phyloP scores from a whole-genome alignment of 2,888 invertebrate genomes.

The Anoplius nigerrimus region DNA sequence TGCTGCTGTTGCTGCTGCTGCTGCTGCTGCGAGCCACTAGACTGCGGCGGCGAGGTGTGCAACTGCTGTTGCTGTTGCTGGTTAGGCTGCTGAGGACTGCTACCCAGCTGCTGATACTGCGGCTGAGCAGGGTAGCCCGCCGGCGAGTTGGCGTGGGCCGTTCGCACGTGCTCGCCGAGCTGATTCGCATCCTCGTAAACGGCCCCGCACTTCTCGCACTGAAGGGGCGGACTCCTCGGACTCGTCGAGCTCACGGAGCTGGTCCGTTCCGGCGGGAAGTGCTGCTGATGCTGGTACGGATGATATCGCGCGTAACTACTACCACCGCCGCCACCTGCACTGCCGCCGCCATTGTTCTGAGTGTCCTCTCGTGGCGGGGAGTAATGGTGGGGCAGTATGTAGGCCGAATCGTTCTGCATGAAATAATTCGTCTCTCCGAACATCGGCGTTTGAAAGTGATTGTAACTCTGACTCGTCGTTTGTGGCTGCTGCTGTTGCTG shows the following conservation, averaged over 20 bases:
- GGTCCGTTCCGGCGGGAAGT: slow-evolving; percentile 64
- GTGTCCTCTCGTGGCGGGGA: slow-evolving; percentile 77
- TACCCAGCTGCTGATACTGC: slow-evolving; percentile 62
- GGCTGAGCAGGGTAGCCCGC: slow-evolving; percentile 56
- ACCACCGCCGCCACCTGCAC: slow-evolving; percentile 28
- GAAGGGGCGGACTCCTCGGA: slow-evolving; percentile 80
- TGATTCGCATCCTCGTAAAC: slow-evolving; percentile 86
- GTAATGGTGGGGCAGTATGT: slow-evolving; percentile 74
- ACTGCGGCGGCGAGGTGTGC: slow-evolving; percentile 65
- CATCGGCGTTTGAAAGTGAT: slow-evolving; percentile 62
- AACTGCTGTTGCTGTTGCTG: slow-evolving; percentile 75
- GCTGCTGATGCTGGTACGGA: slow-evolving; percentile 77
- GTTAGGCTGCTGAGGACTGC: slow-evolving; percentile 72
- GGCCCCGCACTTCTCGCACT: slow-evolving; percentile 90
- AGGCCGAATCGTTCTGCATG: slow-evolving; percentile 67
- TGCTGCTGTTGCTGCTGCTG: slow-evolving; percentile 71
- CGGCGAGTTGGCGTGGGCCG: slow-evolving; percentile 79
- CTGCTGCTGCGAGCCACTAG: slow-evolving; percentile 73
- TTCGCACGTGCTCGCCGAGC: slow-evolving; percentile 84
- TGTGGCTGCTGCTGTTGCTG: slow-evolving; percentile 47
- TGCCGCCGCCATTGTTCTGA: slow-evolving; percentile 76
- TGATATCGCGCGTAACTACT: slow-evolving; percentile 63
- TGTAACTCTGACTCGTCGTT: slow-evolving; percentile 48
- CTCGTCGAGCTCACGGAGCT: slow-evolving; percentile 79
- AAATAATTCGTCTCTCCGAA: slow-evolving; percentile 63